Percentiles rank a stretch among this genome's conserved stretches.
Evolutionary conservation across 2,888 invertebrate genomes (phyloP).

Genomic region (Mesochorus sp.): DNA sequence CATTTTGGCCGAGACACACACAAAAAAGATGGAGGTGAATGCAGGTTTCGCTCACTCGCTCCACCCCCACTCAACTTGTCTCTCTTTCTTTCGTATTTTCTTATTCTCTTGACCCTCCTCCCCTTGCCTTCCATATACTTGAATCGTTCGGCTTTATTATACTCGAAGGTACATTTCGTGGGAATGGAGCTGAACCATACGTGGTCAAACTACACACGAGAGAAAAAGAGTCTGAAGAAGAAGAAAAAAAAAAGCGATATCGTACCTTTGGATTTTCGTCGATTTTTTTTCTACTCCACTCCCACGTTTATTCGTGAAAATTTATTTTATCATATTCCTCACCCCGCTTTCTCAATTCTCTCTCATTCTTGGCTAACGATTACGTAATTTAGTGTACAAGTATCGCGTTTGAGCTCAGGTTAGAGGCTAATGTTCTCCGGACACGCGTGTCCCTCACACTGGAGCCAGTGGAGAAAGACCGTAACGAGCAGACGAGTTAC

Average conservation of each 20-base stretch:
- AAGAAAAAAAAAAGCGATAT: background rate
- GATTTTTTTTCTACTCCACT: background rate
- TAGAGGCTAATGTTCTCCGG: constrained; percentile 49
- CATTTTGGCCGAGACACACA: constrained; percentile 12
- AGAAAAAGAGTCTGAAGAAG: background rate
- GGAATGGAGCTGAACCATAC: constrained; percentile 11
- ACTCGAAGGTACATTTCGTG: constrained; percentile 35
- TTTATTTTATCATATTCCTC: constrained; percentile 16
- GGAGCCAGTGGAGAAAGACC: constrained; percentile 27
- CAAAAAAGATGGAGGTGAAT: background rate
- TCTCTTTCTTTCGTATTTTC: constrained; percentile 12
- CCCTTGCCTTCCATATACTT: no score
- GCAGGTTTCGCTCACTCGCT: background rate
- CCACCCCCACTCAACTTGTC: background rate
- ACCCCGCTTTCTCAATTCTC: constrained; percentile 18
- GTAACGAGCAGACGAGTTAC: constrained; percentile 32
- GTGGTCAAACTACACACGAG: background rate
- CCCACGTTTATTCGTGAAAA: constrained; percentile 19
- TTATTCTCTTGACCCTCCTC: background rate
- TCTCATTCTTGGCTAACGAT: constrained; percentile 49
- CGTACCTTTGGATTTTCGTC: background rate
- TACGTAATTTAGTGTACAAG: constrained; percentile 53
- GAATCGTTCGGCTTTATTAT: constrained; percentile 35
- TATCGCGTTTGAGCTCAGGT: constrained; percentile 40
- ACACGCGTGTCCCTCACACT: constrained; percentile 47